A percentile compares a stretch with the other conserved stretches of the same genome.
Evolutionary conservation across 2,797 vertebrate species (phyloP).

Genomic region (Bradypodion ventrale): DNA sequence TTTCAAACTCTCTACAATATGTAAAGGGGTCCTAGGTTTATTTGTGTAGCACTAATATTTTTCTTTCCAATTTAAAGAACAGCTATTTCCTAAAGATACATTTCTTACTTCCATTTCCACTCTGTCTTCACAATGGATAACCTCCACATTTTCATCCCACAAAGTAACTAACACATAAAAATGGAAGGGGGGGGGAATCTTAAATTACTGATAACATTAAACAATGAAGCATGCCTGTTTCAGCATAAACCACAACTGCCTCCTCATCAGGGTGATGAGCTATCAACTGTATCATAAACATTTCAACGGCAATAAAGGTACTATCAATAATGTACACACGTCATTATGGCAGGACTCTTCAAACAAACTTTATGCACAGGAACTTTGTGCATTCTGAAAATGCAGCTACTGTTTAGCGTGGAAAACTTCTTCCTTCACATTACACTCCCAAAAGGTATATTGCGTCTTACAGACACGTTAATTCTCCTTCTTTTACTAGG

Average conservation of each 20-base stretch:
- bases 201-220: not conserved
- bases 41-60: not conserved
- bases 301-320: not conserved
- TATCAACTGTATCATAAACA: conserved; percentile 7
- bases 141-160: not conserved
- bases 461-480: not conserved
- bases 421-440: not conserved
- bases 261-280: not conserved
- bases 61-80: not conserved
- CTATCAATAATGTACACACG: not conserved
- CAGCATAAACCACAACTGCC: not conserved
- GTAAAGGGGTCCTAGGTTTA: not conserved
- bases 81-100: not conserved
- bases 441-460: not conserved
- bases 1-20: not conserved
- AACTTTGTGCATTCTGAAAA: conserved; percentile 1
- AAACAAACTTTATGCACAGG: not conserved
- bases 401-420: not conserved
- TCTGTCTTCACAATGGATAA: not conserved
- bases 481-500: not conserved
- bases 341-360: not conserved
- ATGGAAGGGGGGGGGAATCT: not conserved
- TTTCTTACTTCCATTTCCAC: not conserved
- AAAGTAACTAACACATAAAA: not conserved
- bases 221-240: not conserved